Conservation (phyloP, 2,113 vertebrate genomes). For the Polyodon spathula region DNA sequence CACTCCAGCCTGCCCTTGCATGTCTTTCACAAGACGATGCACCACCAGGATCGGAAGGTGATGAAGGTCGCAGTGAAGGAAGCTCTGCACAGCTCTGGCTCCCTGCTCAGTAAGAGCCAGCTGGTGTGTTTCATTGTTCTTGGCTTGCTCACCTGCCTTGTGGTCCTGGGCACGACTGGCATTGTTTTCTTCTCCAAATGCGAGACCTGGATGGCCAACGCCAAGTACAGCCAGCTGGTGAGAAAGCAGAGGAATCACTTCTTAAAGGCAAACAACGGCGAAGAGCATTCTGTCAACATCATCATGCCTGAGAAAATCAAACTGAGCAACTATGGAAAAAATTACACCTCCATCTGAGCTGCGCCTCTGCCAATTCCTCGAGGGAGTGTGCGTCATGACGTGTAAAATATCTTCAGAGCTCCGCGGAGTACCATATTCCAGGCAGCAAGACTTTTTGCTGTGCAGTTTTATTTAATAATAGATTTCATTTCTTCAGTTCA, state of each 20-base stretch:
- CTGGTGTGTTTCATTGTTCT: slow-evolving; percentile 83
- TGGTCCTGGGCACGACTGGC: slow-evolving; percentile 76
- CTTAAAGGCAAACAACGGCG: slow-evolving; percentile 55
- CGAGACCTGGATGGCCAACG: slow-evolving; percentile 78
- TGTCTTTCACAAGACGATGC: slow-evolving; percentile 62
- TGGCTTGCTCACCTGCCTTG: slow-evolving; percentile 80
- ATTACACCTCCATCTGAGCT: slow-evolving; percentile 72
- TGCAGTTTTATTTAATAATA: too few relatives aligned
- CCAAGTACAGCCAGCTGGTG: slow-evolving; percentile 72
- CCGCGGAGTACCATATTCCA: too few relatives aligned
- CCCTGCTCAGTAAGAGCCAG: slow-evolving; percentile 77
- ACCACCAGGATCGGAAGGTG: slow-evolving; percentile 60
- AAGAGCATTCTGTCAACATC: slow-evolving; percentile 77
- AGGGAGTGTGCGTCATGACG: too few relatives aligned
- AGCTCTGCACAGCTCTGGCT: slow-evolving; percentile 56
- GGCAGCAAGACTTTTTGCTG: too few relatives aligned
- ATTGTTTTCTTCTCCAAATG: slow-evolving; percentile 87
- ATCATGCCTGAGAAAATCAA: slow-evolving; percentile 85
- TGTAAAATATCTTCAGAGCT: too few relatives aligned
- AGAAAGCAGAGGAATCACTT: slow-evolving; percentile 75
- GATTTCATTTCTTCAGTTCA: too few relatives aligned
- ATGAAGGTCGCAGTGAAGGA: slow-evolving; percentile 85
- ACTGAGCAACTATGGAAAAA: slow-evolving; percentile 67
- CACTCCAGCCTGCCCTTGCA: slow-evolving; percentile 59
- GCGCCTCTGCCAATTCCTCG: too few relatives aligned